Conservation (phyloP, 2,113 vertebrate species). For the Corvus moneduloides region DNA sequence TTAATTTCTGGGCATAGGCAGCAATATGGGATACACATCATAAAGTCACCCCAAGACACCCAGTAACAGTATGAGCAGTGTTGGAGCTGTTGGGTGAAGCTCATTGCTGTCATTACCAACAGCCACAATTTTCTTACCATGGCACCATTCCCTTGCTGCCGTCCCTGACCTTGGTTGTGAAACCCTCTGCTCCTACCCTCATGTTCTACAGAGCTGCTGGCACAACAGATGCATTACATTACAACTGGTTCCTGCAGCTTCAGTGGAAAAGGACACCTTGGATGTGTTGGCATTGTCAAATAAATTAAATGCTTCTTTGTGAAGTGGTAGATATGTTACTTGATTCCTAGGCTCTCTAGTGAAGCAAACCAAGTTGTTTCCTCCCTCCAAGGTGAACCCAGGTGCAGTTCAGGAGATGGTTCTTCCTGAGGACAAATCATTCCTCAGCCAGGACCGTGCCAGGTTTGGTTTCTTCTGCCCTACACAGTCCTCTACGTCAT, state of each 20-base stretch:
- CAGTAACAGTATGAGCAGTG: background rate
- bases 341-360: background rate
- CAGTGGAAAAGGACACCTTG: background rate
- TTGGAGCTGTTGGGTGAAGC: background rate
- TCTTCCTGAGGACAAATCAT: background rate
- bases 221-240: background rate
- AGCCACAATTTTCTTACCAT: accelerated
- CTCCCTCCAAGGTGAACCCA: background rate
- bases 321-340: background rate
- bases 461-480: background rate
- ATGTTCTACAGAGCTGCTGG: background rate
- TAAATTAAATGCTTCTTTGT: background rate
- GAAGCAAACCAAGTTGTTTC: background rate
- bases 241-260: background rate
- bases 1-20: no score
- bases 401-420: background rate
- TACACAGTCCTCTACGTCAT: background rate
- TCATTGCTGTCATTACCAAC: background rate
- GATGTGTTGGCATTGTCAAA: background rate
- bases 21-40: no score
- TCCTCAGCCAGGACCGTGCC: background rate
- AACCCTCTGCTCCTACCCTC: background rate
- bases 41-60: no score
- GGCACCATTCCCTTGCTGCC: background rate
- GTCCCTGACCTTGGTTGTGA: background rate